Evolutionary conservation across 2,888 invertebrate genomes (phyloP).

Genomic region (Tetropium fuscum): DNA sequence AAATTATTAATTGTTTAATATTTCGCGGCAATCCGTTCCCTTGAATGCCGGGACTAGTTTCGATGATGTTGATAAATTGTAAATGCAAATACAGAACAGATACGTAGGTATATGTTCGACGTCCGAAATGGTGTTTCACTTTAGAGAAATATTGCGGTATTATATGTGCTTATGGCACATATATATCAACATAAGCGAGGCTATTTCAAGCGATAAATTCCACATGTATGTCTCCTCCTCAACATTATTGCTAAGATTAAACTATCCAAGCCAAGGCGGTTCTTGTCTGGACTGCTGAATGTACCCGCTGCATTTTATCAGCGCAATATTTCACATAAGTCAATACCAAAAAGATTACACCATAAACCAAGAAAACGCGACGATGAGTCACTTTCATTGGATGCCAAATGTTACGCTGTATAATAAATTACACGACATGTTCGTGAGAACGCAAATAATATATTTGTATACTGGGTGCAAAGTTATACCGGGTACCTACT

Average conservation of each 20-base stretch:
- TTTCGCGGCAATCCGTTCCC: not conserved
- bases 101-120: not conserved
- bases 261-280: slow-evolving; percentile 42
- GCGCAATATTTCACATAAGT: slow-evolving; percentile 36
- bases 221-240: slow-evolving; percentile 19
- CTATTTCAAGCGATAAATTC: slow-evolving; percentile 47
- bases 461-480: no score
- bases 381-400: no score
- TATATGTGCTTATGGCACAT: slow-evolving; percentile 26
- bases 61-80: slow-evolving; percentile 9
- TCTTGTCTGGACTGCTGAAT: slow-evolving; percentile 36
- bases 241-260: slow-evolving; percentile 41
- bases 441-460: no score
- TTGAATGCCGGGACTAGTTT: not conserved
- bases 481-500: no score
- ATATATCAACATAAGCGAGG: slow-evolving; percentile 46
- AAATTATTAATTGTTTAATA: slow-evolving; percentile 10
- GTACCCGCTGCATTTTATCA: slow-evolving; percentile 41
- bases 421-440: no score
- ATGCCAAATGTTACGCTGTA: not conserved
- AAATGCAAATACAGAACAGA: slow-evolving; percentile 19
- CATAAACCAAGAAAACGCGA: no score
- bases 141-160: slow-evolving; percentile 29
- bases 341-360: slow-evolving; percentile 23
- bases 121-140: slow-evolving; percentile 16